These are phyloP conservation scores for Stenurella melanura DNA, from an alignment of 2,888 invertebrate species.

Conservation along the genomic window DNA sequence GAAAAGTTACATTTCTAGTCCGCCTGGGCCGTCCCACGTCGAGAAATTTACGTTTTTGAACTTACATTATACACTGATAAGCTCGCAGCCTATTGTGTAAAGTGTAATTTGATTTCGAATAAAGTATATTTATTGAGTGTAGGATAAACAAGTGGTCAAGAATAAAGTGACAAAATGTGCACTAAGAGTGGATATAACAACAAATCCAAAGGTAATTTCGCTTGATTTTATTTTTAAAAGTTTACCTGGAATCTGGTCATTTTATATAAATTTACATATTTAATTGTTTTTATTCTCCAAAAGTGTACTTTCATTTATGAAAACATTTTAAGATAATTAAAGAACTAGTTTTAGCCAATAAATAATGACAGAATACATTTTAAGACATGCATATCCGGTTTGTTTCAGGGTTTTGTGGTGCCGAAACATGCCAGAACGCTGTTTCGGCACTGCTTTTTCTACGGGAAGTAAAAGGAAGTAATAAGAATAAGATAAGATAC, in stretches of 20 bases:
- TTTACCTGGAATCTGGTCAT: background rate
- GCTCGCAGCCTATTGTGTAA: background rate
- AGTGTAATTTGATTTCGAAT: conserved; percentile 12
- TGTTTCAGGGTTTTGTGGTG: too few species aligned
- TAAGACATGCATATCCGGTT: too few species aligned
- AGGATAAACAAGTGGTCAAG: background rate
- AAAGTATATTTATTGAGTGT: background rate
- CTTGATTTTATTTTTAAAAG: background rate
- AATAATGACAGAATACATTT: too few species aligned
- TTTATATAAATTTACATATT: background rate
- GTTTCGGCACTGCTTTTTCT: too few species aligned
- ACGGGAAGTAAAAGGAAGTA: too few species aligned
- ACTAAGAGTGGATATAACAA: conserved; percentile 52
- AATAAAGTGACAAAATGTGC: conserved; percentile 51
- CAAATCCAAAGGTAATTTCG: conserved; percentile 14
- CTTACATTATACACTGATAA: background rate
- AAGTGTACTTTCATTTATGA: too few species aligned
- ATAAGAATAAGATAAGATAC: too few species aligned
- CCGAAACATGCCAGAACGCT: too few species aligned
- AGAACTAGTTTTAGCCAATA: too few species aligned
- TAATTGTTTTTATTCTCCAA: background rate
- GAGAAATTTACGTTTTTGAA: conserved; percentile 23
- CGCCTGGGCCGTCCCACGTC: conserved; percentile 48
- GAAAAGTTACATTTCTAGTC: conserved; percentile 38
- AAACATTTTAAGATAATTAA: too few species aligned